Base-by-base conservation (phyloP, 1,140 invertebrate species). In the Ctenoplectra terminalis region DNA sequence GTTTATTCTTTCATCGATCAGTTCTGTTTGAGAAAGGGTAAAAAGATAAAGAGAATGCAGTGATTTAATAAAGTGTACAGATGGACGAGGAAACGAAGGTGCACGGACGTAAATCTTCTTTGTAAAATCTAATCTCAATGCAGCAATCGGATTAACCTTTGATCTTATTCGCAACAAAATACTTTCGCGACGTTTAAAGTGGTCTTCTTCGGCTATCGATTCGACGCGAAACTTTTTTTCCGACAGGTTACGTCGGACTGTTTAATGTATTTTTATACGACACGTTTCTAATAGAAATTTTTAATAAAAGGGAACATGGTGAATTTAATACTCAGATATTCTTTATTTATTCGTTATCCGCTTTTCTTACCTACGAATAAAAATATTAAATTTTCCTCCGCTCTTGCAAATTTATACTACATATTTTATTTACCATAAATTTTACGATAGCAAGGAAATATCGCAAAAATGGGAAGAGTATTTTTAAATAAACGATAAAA, bases 111-210 rank as follows among this genome's bases (percentile, higher is more conserved):
- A 78, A 78, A 78, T 70, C 64, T 76, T 23, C 61, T 70, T 58
- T 58, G 52, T 58, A 48, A 17, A 58, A 70, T 70, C 64, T 69
- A 78, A 78, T 78, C 54, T 60, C 31, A 29, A n/a, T 1, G 9
- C 54, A 40, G 43, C 31, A 48, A 48, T 60, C 23, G 29, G 64
- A 77, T 56, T 77, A 77, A 70, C 52, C 64, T 77, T 77, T 77
- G 75, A 77, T 77, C 75, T 69, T 74, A 74, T 74, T 63, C 58
- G 43, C 31, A 63, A 61, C 23, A 40, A 52, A 75, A 75, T 64
- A 75, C 15, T 40, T 37, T 29, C 26, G 37, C n/a, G 71, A 73
- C 23, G 70, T 72, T 26, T 40, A 58, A 40, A 56, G 52, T 54
- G 52, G 8, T 43, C 70, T 58, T 43, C 70, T 58, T 26, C 70